Percentiles rank a stretch among this genome's conserved stretches.
Conservation (phyloP, 2,797 vertebrate species). For the Gambelia wislizenii region DNA sequence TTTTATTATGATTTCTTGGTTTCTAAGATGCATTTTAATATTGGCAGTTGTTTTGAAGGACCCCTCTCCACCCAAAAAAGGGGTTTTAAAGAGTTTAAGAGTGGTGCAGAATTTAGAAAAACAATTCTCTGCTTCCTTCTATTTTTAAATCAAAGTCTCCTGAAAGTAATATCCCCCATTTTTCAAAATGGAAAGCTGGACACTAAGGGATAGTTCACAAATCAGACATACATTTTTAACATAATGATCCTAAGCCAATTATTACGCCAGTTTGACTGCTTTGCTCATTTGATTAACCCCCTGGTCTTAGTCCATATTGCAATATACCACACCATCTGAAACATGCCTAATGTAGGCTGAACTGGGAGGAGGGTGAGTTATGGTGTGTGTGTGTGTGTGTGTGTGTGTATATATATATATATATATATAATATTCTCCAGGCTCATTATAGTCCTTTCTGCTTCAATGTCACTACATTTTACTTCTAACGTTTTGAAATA, state of each 20-base stretch:
- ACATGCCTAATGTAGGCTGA: not conserved
- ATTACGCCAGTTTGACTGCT: no score
- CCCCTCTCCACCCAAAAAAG: no score
- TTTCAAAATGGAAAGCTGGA: not conserved
- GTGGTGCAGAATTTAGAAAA: no score
- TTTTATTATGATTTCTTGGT: no score
- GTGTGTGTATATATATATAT: no score
- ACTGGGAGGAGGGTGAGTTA: not conserved
- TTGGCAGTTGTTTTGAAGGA: no score
- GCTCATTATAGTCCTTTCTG: not conserved
- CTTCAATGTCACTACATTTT: not conserved
- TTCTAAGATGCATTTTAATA: no score
- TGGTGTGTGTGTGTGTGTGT: no score
- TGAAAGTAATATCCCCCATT: no score
- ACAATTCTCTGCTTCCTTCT: not conserved
- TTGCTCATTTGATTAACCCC: not conserved
- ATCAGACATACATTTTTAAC: not conserved
- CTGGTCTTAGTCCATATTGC: not conserved
- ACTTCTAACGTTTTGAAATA: not conserved
- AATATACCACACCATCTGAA: not conserved
- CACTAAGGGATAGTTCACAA: not conserved
- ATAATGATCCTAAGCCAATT: not conserved
- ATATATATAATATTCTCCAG: not conserved
- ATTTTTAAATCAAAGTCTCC: not conserved
- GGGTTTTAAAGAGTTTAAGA: no score